These are phyloP conservation scores for Zaprionus lachaisei DNA, from an alignment of 1,140 invertebrate genomes.

Conservation along the genomic window DNA sequence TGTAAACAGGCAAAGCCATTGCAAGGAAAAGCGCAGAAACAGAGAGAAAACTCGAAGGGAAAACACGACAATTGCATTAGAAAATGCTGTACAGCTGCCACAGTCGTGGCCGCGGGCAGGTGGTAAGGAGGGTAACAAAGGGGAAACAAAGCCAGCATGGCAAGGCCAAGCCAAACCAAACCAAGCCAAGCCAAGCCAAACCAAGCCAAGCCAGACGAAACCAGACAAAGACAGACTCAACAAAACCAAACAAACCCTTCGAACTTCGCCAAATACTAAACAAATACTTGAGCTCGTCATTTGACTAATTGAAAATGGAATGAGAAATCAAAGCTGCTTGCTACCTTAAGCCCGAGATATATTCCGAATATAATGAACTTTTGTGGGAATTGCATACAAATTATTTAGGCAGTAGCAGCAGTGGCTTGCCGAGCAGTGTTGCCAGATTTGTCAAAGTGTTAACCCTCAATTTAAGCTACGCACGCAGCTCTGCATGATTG, in stretches of 20 bases:
- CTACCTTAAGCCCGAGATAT: neutral
- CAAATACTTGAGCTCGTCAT: slow-evolving; percentile 13
- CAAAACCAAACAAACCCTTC: slow-evolving; percentile 24
- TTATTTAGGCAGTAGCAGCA: no score
- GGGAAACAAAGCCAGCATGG: neutral
- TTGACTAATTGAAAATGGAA: slow-evolving; percentile 19
- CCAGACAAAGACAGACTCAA: slow-evolving; percentile 17
- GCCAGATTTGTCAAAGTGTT: no score
- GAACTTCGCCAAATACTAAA: neutral
- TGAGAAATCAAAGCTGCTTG: neutral
- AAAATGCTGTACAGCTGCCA: slow-evolving; percentile 11
- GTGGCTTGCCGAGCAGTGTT: no score
- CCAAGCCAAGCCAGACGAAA: slow-evolving; percentile 3
- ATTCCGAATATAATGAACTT: neutral
- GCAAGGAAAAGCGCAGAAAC: slow-evolving; percentile 4
- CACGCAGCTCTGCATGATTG: no score
- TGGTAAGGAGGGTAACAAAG: neutral
- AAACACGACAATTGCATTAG: slow-evolving; percentile 50
- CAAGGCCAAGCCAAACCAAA: neutral
- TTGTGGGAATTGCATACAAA: neutral
- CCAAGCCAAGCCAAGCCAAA: neutral
- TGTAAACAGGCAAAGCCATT: slow-evolving; percentile 29
- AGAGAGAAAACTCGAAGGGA: slow-evolving; percentile 23
- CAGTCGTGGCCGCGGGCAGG: neutral
- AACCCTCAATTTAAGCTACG: no score